Percentiles rank a stretch among this genome's conserved stretches.
These are phyloP conservation scores for Tachystola acroxantha DNA, from an alignment of 2,888 invertebrate genomes.

Conservation along the genomic window DNA sequence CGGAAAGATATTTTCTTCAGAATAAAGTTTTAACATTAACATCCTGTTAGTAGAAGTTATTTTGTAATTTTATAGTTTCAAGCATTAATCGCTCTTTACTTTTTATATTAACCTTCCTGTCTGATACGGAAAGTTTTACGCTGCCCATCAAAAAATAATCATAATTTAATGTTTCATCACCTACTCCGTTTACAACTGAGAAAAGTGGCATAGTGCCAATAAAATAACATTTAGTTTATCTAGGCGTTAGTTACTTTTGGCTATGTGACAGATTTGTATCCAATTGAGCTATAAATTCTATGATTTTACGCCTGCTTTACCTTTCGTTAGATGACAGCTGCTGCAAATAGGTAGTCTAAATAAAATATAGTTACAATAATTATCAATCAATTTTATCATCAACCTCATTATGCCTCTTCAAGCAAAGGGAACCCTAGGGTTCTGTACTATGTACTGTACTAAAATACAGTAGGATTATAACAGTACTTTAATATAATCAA, in stretches of 20 bases:
- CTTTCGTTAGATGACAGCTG: slow-evolving; percentile 7
- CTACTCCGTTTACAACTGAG: slow-evolving; percentile 15
- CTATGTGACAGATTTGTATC: slow-evolving; percentile 41
- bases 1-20: no score
- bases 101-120: slow-evolving; percentile 14
- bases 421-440: no score
- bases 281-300: slow-evolving; percentile 27
- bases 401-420: no score
- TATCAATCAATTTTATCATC: no score
- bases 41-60: slow-evolving; percentile 18
- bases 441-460: no score
- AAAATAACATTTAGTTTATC: slow-evolving; percentile 35
- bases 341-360: no score
- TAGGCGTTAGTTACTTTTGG: slow-evolving; percentile 52
- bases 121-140: slow-evolving; percentile 21
- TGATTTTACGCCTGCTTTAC: slow-evolving; percentile 18
- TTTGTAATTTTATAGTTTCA: slow-evolving; percentile 18
- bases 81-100: slow-evolving; percentile 19
- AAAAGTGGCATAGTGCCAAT: slow-evolving; percentile 27
- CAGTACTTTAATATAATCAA: no score
- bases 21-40: slow-evolving; percentile 15
- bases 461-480: no score
- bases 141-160: slow-evolving; percentile 10
- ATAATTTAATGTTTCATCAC: slow-evolving; percentile 20
- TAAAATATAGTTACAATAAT: no score